A percentile compares a stretch with the other conserved stretches of the same genome.
phyloP scores from a whole-genome alignment of 2,797 vertebrate genomes.

The Microctenopoma lineatum region DNA sequence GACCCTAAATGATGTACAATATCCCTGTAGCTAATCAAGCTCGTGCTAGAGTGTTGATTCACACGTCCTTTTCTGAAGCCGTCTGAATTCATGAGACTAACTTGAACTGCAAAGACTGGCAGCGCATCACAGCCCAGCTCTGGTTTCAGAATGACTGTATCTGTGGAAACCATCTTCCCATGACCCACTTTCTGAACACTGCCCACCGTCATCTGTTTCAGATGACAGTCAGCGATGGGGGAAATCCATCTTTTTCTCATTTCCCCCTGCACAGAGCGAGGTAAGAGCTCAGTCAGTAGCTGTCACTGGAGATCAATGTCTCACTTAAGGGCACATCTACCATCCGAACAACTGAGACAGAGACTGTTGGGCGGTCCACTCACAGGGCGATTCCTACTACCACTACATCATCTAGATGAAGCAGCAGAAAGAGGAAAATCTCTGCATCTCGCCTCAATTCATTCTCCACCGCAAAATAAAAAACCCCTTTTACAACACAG shows the following conservation, averaged over 20 bases:
- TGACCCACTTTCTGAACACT: slow-evolving; percentile 36
- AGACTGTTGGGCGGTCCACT: slow-evolving; percentile 10
- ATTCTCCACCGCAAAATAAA: neutral
- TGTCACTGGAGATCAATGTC: slow-evolving; percentile 48
- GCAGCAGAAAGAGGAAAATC: neutral
- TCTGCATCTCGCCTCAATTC: neutral
- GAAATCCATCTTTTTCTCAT: slow-evolving; percentile 33
- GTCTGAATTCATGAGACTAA: neutral
- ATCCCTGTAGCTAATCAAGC: neutral
- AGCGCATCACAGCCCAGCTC: neutral
- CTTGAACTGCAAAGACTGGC: slow-evolving; percentile 1
- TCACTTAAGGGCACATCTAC: slow-evolving; percentile 39
- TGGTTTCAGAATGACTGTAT: slow-evolving; percentile 30
- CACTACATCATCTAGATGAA: neutral
- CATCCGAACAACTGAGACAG: slow-evolving; percentile 20
- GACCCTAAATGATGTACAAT: too few relatives aligned
- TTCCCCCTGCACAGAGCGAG: neutral
- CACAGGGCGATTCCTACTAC: slow-evolving; percentile 4
- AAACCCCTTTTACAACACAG: too few relatives aligned
- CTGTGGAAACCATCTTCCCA: slow-evolving; percentile 15
- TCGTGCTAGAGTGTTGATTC: neutral
- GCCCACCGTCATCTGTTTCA: slow-evolving; percentile 28
- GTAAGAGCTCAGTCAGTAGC: slow-evolving; percentile 18
- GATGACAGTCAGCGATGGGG: slow-evolving; percentile 15
- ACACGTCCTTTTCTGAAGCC: neutral